Evolutionary conservation across 2,113 vertebrate genomes (phyloP).

Genomic region (Pitta sordida): DNA sequence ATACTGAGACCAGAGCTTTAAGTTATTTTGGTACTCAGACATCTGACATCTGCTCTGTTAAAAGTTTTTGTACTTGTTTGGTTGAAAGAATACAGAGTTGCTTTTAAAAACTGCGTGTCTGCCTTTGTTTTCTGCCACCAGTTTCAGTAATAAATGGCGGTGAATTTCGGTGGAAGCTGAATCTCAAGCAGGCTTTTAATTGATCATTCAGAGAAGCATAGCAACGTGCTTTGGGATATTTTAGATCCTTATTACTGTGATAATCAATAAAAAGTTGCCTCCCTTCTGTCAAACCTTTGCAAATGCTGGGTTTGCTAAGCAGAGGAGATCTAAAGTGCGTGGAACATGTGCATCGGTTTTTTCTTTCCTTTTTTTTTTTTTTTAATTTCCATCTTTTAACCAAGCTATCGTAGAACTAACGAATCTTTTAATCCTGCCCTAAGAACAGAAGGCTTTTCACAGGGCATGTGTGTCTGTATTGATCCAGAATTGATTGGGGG

Average conservation of each 20-base stretch:
- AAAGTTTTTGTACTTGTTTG: not conserved
- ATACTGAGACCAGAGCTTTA: not conserved
- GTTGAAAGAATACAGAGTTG: not conserved
- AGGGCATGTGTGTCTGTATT: conserved; percentile 73
- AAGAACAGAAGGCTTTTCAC: conserved; percentile 73
- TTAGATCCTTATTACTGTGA: not conserved
- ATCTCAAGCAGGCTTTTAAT: not conserved
- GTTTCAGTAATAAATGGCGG: not conserved
- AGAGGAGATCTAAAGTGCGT: not conserved
- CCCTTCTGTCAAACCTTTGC: conserved; percentile 30
- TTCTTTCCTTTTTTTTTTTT: not conserved
- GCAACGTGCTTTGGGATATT: not conserved
- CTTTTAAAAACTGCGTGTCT: not conserved
- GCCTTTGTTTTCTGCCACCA: not conserved
- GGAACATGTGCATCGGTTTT: not conserved
- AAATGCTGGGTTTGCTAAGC: conserved; percentile 24
- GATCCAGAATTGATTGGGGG: conserved; percentile 77
- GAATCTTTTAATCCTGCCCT: conserved; percentile 71
- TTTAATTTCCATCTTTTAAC: conserved; percentile 28
- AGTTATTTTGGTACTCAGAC: not conserved
- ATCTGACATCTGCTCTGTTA: not conserved
- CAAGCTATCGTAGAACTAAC: conserved; percentile 68
- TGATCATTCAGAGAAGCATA: not conserved
- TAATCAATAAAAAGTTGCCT: conserved; percentile 22
- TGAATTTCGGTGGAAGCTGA: not conserved